These are phyloP conservation scores for Lottia gigantea DNA, from an alignment of 2,888 invertebrate species.

Conservation along the genomic window DNA sequence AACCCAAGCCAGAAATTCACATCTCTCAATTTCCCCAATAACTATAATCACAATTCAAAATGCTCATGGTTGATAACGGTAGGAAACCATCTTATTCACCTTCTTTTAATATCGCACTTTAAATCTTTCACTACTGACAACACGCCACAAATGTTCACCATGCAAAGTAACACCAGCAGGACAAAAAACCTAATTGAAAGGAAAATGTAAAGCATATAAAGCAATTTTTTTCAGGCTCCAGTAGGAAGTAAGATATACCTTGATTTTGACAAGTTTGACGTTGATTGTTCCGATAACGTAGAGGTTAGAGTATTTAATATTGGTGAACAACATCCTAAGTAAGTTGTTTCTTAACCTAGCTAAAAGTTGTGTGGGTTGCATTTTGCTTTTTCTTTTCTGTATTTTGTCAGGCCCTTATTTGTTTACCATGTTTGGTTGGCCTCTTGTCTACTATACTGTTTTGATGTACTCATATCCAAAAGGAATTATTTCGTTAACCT, in stretches of 20 bases:
- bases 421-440: too few species aligned
- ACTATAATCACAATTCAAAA: background rate
- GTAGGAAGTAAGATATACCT: background rate
- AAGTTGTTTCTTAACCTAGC: background rate
- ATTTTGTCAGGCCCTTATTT: too few species aligned
- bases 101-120: too few species aligned
- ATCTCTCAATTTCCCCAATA: background rate
- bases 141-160: too few species aligned
- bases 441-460: too few species aligned
- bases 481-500: too few species aligned
- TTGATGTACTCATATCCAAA: too few species aligned
- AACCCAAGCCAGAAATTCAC: background rate
- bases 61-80: slow-evolving; percentile 2
- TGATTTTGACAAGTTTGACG: background rate
- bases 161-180: too few species aligned
- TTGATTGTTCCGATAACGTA: background rate
- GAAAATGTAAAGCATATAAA: background rate
- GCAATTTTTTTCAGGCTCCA: background rate
- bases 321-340: background rate
- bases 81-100: background rate
- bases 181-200: too few species aligned
- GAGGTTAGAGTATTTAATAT: background rate
- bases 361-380: too few species aligned
- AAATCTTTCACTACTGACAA: too few species aligned
- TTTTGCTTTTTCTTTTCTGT: too few species aligned